Base-by-base conservation (phyloP, 2,113 vertebrate genomes). In the Pontoporia blainvillei region DNA sequence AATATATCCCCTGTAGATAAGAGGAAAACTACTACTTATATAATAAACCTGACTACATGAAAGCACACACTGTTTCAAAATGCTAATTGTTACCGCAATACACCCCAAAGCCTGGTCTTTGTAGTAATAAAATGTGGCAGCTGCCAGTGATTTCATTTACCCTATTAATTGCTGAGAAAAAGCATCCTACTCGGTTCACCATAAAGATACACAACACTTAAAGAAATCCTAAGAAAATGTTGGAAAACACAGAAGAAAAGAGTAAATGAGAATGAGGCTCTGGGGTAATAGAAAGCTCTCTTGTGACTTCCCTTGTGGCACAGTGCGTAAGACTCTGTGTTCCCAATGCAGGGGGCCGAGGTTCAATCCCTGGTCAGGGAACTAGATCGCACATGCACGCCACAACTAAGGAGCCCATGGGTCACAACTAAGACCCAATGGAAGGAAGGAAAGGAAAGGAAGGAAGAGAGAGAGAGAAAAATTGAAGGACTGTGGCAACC, bases 21-120 rank as follows among this genome's bases (percentile, higher is more conserved):
- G 49, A 34, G 34, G 3, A 12, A 13, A 54, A 54, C 21, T 57
- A 15, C 76, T 7, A 36, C 49, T 25, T 8, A 57, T 57, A 11
- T 78, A 39, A 91, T 97, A 84, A 97, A 25, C 59, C 12, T 61
- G 76, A 96, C 10, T 96, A 29, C 57, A 62, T 71, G 85, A 13
- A 96, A 97, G 67, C 29, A 41, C 1, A 31, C 5, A 21, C 76
- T 92, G 36, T 90, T 96, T 90, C 9, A 81, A 97, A 18, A 90
- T 94, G 5, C 21, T 52, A 9, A 18, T 6, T 52, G 52, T 46
- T 10, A 89, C 18, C 59, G 91, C 75, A 93, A 71, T 36, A 36
- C 4, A 17, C 3, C 20, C 61, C 2, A 1, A 29, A 94, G 0
- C 46, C 12, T 93, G 44, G 69, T 75, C 23, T 89, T 39, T 8